Percentiles rank a stretch among this genome's conserved stretches.
phyloP scores from a whole-genome alignment of 2,797 vertebrate genomes.

The Aselliscus stoliczkanus region DNA sequence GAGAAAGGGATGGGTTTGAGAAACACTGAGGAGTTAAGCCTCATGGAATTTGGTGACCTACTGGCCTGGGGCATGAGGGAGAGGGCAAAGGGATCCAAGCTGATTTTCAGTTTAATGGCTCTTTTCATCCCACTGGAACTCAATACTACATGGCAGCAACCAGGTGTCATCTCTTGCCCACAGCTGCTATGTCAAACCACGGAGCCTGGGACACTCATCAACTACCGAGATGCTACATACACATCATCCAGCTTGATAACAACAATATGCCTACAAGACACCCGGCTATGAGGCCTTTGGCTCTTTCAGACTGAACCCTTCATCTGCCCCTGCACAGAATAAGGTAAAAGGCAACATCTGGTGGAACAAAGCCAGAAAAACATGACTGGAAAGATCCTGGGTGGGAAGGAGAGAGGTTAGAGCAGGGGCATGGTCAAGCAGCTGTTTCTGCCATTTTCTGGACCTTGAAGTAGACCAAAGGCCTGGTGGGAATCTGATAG shows the following conservation, averaged over 20 bases:
- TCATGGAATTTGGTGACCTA: not conserved
- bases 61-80: not conserved
- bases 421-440: not conserved
- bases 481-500: not conserved
- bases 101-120: not conserved
- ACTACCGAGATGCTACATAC: not conserved
- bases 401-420: not conserved
- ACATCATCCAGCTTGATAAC: not conserved
- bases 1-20: not conserved
- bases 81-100: not conserved
- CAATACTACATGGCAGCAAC: not conserved
- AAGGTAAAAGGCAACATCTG: slow-evolving; percentile 29
- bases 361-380: slow-evolving; percentile 17
- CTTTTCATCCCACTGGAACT: not conserved
- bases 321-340: not conserved
- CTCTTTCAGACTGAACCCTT: not conserved
- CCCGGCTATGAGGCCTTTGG: not conserved
- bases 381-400: not conserved
- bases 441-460: slow-evolving; percentile 27
- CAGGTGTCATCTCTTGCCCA: not conserved
- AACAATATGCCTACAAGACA: not conserved
- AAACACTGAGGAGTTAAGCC: not conserved
- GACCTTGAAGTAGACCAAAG: not conserved
- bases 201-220: not conserved
- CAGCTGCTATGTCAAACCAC: not conserved